Percentiles rank a stretch among this genome's conserved stretches.
phyloP scores from a whole-genome alignment of 30 jellyfish, hydroid and myxozoan genomes.

The Turritopsis dohrnii region DNA sequence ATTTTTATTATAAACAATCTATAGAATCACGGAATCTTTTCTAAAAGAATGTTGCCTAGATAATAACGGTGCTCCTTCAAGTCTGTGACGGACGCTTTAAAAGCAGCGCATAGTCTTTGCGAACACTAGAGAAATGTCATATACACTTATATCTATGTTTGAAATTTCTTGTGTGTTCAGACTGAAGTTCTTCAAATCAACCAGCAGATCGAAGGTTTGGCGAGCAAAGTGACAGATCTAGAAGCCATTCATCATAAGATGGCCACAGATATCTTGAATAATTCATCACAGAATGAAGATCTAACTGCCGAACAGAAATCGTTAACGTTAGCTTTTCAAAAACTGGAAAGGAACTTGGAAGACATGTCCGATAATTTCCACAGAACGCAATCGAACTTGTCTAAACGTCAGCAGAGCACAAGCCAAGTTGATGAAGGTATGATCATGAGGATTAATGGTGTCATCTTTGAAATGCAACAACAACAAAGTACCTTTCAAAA shows the following conservation, averaged over 20 bases:
- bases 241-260: neutral
- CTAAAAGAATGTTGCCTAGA: too few species aligned
- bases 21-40: too few species aligned
- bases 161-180: neutral
- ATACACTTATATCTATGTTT: too few species aligned
- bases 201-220: neutral
- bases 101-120: too few species aligned
- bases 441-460: slow-evolving; percentile 35
- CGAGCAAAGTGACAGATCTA: neutral
- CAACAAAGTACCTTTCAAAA: slow-evolving; percentile 38
- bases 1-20: too few species aligned
- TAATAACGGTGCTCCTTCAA: too few species aligned
- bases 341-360: slow-evolving; percentile 22
- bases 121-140: too few species aligned
- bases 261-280: neutral
- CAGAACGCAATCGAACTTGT: slow-evolving; percentile 13
- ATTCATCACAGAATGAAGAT: slow-evolving; percentile 13
- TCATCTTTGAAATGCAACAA: slow-evolving; percentile 45
- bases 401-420: neutral
- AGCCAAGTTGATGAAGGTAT: slow-evolving; percentile 39
- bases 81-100: too few species aligned
- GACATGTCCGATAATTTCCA: slow-evolving; percentile 29
- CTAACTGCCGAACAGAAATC: neutral
- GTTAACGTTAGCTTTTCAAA: neutral
- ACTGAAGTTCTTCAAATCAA: neutral